Conservation (phyloP, 2,113 vertebrate genomes). For the Elaphurus davidianus region DNA sequence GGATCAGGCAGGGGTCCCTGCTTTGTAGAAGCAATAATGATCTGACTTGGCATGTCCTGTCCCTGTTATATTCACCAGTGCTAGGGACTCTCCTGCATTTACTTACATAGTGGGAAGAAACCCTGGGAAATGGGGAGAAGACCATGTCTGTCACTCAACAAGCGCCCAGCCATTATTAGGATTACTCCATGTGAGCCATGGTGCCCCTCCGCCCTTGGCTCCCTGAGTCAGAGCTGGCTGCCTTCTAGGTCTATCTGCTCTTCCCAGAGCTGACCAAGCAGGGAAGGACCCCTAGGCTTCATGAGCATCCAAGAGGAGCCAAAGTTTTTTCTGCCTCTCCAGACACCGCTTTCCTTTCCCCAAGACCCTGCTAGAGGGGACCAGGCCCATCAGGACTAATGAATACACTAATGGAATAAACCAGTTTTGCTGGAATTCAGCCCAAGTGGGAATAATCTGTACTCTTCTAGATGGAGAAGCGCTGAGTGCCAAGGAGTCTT, state of each 20-base stretch:
- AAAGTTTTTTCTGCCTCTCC: background rate
- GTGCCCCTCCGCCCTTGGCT: background rate
- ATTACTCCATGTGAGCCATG: background rate
- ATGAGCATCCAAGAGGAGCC: background rate
- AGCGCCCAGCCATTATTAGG: background rate
- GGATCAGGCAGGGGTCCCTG: background rate
- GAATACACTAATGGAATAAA: constrained; percentile 41
- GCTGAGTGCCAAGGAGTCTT: background rate
- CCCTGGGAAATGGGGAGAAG: background rate
- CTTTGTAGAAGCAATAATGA: background rate
- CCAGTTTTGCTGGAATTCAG: constrained; percentile 22
- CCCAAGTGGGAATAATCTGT: constrained; percentile 27
- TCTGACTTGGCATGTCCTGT: background rate
- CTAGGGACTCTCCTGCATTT: background rate
- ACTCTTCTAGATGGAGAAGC: constrained; percentile 52
- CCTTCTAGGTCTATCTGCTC: background rate
- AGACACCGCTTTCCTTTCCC: background rate
- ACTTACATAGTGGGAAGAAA: background rate
- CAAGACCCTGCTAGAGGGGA: background rate
- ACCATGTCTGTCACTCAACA: background rate
- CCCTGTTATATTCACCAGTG: background rate
- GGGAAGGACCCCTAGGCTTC: background rate
- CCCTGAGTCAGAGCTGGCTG: background rate
- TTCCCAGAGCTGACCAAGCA: background rate
- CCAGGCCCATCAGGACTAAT: background rate